A percentile compares a stretch with the other conserved stretches of the same genome.
These are phyloP conservation scores for Morbakka virulenta DNA, from an alignment of 30 jellyfish, hydroid and myxozoan genomes.

Conservation along the genomic window DNA sequence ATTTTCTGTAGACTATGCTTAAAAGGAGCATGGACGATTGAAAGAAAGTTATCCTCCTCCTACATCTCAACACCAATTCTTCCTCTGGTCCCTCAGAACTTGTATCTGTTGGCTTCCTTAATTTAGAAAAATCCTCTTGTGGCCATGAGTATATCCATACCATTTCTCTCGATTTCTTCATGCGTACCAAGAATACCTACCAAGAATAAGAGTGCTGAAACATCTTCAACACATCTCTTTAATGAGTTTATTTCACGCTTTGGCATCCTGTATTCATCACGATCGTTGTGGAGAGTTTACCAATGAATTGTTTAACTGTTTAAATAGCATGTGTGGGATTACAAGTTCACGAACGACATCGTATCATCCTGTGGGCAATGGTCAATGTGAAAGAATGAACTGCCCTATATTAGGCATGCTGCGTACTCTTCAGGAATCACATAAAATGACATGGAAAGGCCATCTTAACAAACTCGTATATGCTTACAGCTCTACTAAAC, in stretches of 20 bases:
- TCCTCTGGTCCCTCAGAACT: no score
- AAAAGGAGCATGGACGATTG: no score
- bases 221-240: conserved; percentile 31
- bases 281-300: conserved; percentile 46
- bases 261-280: conserved; percentile 26
- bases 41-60: no score
- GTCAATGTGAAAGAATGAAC: conserved; percentile 22
- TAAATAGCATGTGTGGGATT: conserved; percentile 14
- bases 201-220: conserved; percentile 26
- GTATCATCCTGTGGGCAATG: conserved; percentile 40
- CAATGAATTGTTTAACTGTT: conserved; percentile 9
- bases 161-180: neutral
- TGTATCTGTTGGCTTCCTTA: no score
- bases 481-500: conserved; percentile 24
- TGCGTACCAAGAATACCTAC: neutral
- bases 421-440: neutral
- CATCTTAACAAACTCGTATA: neutral
- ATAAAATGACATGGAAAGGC: conserved; percentile 15
- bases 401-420: conserved; percentile 19
- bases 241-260: conserved; percentile 22
- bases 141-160: neutral
- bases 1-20: no score
- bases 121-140: no score
- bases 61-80: no score
- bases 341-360: conserved; percentile 21